phyloP scores from a whole-genome alignment of 2,113 vertebrate species.

The Rhynchomys soricoides region DNA sequence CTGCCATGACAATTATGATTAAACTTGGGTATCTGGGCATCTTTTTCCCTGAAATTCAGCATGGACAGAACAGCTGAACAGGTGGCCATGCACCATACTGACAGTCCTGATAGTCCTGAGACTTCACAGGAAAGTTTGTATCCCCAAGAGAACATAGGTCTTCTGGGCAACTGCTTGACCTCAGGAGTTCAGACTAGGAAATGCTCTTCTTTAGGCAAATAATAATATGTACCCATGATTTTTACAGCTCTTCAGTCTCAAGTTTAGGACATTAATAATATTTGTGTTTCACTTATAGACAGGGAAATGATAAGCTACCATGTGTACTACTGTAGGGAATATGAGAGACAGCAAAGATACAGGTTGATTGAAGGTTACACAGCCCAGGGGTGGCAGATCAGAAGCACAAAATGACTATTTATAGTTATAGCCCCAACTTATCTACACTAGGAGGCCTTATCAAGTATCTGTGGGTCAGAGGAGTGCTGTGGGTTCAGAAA shows the following conservation, averaged over 20 bases:
- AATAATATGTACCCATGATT: not conserved
- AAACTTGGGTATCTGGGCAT: too few relatives aligned
- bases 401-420: not conserved
- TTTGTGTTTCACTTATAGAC: not conserved
- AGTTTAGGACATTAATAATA: not conserved
- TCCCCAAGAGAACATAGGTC: not conserved
- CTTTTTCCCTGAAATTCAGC: not conserved
- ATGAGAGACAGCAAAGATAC: not conserved
- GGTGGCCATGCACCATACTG: not conserved
- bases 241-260: not conserved
- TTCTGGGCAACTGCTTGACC: not conserved
- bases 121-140: not conserved
- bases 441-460: accelerated
- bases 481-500: not conserved
- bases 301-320: not conserved
- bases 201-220: not conserved
- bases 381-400: not conserved
- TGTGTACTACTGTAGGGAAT: not conserved
- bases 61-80: not conserved
- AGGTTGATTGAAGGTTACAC: not conserved
- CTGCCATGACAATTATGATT: not conserved
- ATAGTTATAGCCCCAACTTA: not conserved
- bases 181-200: not conserved
- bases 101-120: too few relatives aligned
- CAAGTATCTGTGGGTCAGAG: not conserved